phyloP scores from a whole-genome alignment of 2,888 invertebrate genomes.

The Chelonus formosanus region DNA sequence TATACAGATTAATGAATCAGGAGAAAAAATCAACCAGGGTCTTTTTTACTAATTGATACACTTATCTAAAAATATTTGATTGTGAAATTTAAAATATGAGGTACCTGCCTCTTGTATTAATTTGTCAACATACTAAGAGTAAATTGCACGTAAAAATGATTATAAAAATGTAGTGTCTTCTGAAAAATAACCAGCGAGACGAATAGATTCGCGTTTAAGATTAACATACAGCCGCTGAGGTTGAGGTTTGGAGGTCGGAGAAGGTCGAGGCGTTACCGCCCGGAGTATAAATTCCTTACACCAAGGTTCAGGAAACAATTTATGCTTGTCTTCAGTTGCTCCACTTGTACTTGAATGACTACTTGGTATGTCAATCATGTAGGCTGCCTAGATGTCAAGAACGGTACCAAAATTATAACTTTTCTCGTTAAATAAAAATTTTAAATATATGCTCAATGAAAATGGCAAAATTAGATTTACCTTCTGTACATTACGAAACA shows the following conservation, averaged over 20 bases:
- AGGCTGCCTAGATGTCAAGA: conserved; percentile 62
- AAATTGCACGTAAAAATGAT: conserved; percentile 30
- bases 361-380: conserved; percentile 65
- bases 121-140: not conserved
- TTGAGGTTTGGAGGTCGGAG: conserved; percentile 69
- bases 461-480: conserved; percentile 48
- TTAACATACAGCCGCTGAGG: conserved; percentile 78
- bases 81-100: not conserved
- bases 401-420: conserved; percentile 29
- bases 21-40: too few species aligned
- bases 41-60: too few species aligned
- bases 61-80: not conserved
- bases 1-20: too few species aligned
- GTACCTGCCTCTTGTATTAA: not conserved
- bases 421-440: too few species aligned
- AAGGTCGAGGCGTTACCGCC: conserved; percentile 70
- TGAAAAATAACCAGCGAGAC: conserved; percentile 82
- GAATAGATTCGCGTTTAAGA: conserved; percentile 73
- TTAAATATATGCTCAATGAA: not conserved
- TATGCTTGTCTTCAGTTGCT: conserved; percentile 51
- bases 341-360: conserved; percentile 51
- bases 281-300: conserved; percentile 75
- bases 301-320: conserved; percentile 68
- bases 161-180: conserved; percentile 77
- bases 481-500: conserved; percentile 71